Base-by-base conservation (phyloP, 2,888 invertebrate species). In the Balanococcus diminutus region DNA sequence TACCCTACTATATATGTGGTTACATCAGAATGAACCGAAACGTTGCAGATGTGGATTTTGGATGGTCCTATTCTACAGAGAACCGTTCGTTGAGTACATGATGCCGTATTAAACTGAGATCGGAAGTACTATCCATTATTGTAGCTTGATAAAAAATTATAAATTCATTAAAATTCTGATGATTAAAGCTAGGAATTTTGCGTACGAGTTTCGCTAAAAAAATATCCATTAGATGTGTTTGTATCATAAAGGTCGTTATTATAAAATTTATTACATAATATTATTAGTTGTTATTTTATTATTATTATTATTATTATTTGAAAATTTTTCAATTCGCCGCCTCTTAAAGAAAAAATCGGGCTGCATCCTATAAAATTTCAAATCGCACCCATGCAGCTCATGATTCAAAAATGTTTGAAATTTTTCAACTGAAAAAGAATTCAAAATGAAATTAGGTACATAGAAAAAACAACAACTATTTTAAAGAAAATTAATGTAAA, bases 11-110 rank as follows among this genome's bases (percentile, higher is more conserved):
- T 98, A 97, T 96, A 96, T 98, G 94, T 97, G 97, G 95, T 91
- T 99, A 89, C 95, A 98, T 90, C 42, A 94, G 91, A 98, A 95
- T 56, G 93, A 94, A 88, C 94, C 96, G 87, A 96, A 95, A 89
- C 94, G 98, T 89, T 99, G 98, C 90, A 96, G 96, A 90, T 99
- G 99, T 90, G 99, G 99, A 87, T 94, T 98, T 90, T 98, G 97
- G 97, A 98, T 97, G 92, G 96, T 96, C 91, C 92, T 98, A 22
- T 87, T 87, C 82, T 88, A 88, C 87, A 88, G 88, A 86, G 88
- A 88, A 39, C 87, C 88, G 4, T 86, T 88, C 85, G 28, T 72
- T 14, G 85, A 85, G 25, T 85, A 75, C 14, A 25, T 39, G 39
- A 22, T 72, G 36, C 84, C 84, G 19, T 56, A 82, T 32, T 82